These are phyloP conservation scores for Eciton burchellii DNA, from an alignment of 1,140 invertebrate genomes.

Conservation along the genomic window DNA sequence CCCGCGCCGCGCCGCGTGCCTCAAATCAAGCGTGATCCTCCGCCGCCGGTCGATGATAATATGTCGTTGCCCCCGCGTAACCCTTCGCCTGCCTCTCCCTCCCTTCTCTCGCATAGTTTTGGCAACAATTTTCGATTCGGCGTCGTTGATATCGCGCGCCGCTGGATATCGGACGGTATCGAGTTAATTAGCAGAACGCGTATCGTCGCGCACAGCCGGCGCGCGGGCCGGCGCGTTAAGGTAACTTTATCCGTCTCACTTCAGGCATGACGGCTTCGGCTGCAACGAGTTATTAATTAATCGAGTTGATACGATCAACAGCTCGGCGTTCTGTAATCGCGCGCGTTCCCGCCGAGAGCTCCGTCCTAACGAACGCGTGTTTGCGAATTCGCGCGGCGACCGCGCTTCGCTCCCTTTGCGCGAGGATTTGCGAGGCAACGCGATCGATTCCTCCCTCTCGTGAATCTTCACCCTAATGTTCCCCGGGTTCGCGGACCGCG, in stretches of 20 bases:
- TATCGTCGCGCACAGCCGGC: constrained; percentile 1
- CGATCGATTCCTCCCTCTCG: constrained; percentile 54
- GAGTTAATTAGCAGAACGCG: constrained; percentile 46
- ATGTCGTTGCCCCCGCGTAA: constrained; percentile 27
- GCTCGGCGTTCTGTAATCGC: not conserved
- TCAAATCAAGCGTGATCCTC: constrained; percentile 41
- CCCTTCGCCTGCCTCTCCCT: constrained; percentile 22
- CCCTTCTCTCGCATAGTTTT: constrained; percentile 30
- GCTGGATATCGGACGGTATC: constrained; percentile 35
- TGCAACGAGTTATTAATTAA: constrained; percentile 8
- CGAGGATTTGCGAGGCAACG: constrained; percentile 16
- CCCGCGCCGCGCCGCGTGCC: too few relatives aligned
- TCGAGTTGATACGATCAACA: not conserved
- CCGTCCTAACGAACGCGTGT: not conserved
- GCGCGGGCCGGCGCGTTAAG: not conserved
- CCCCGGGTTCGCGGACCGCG: constrained; percentile 42
- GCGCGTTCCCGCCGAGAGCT: constrained; percentile 1
- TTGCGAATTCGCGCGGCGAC: not conserved
- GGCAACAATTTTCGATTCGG: constrained; percentile 43
- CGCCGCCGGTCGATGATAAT: constrained; percentile 6
- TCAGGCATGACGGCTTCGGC: not conserved
- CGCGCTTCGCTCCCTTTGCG: not conserved
- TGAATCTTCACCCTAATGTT: constrained; percentile 40
- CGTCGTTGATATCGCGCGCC: constrained; percentile 35
- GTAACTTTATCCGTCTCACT: constrained; percentile 30